phyloP scores from a whole-genome alignment of 2,888 invertebrate species.

The Glaucopsyche alexis region DNA sequence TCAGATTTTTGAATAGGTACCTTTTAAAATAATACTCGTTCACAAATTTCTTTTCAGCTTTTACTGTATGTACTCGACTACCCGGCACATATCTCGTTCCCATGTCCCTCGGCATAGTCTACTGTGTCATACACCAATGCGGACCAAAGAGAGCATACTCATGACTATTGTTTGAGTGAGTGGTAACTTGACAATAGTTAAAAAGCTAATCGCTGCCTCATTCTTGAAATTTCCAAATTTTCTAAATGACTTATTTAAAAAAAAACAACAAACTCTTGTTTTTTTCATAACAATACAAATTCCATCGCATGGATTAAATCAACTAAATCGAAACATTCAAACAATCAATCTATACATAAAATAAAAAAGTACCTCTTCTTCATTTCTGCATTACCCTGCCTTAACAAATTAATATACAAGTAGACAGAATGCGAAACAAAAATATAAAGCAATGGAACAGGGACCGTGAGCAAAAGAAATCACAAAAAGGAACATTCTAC shows the following conservation, averaged over 20 bases:
- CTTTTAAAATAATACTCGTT: slow-evolving; percentile 76
- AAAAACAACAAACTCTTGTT: slow-evolving; percentile 75
- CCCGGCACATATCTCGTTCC: slow-evolving; percentile 13
- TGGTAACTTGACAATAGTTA: slow-evolving; percentile 74
- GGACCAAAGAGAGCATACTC: slow-evolving; percentile 76
- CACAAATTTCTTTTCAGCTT: slow-evolving; percentile 75
- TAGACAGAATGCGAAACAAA: slow-evolving; percentile 73
- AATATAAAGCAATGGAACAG: slow-evolving; percentile 73
- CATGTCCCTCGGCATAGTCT: slow-evolving; percentile 16
- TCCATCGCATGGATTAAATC: slow-evolving; percentile 77
- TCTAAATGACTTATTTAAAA: slow-evolving; percentile 69
- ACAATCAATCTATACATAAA: slow-evolving; percentile 70
- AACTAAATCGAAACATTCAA: slow-evolving; percentile 78
- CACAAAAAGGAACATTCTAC: slow-evolving; percentile 68
- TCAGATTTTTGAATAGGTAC: slow-evolving; percentile 77
- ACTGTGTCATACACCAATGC: slow-evolving; percentile 59
- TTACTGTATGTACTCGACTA: slow-evolving; percentile 54
- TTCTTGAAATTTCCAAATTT: slow-evolving; percentile 57
- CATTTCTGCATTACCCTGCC: slow-evolving; percentile 78
- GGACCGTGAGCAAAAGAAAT: slow-evolving; percentile 73
- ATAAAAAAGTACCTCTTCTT: slow-evolving; percentile 75
- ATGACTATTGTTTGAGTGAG: slow-evolving; percentile 74
- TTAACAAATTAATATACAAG: slow-evolving; percentile 76
- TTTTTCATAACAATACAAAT: slow-evolving; percentile 75
- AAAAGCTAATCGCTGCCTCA: slow-evolving; percentile 74